Percentiles rank a stretch among this genome's conserved stretches.
Conservation (phyloP, 2,113 vertebrate genomes). For the Platysternon megacephalum region DNA sequence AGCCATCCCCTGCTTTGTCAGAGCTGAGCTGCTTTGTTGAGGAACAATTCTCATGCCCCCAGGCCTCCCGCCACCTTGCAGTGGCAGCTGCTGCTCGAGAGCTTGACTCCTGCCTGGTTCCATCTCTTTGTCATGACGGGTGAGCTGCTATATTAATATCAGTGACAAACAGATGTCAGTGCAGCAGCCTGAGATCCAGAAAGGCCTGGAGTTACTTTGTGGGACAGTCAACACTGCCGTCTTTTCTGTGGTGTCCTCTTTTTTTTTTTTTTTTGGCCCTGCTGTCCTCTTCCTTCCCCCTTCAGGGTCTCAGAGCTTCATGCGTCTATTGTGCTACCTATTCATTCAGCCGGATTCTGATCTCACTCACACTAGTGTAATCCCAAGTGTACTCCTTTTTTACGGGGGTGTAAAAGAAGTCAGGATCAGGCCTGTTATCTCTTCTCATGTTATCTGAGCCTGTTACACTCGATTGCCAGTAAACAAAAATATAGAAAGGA, state of each 20-base stretch:
- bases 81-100: not conserved
- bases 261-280: not conserved
- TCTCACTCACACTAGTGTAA: not conserved
- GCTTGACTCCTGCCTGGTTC: not conserved
- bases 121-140: not conserved
- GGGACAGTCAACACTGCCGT: not conserved
- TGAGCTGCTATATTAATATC: not conserved
- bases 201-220: not conserved
- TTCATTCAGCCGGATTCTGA: not conserved
- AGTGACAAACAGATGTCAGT: not conserved
- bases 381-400: not conserved
- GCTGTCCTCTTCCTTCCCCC: not conserved
- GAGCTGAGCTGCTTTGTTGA: not conserved
- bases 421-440: not conserved
- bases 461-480: not conserved
- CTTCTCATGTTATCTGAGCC: not conserved
- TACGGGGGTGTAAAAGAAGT: not conserved
- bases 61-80: not conserved
- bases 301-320: not conserved
- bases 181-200: not conserved
- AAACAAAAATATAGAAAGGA: conserved; percentile 1
- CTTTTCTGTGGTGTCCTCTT: not conserved
- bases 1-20: not conserved
- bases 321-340: not conserved
- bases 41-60: not conserved